phyloP scores from a whole-genome alignment of 2,113 vertebrate genomes.

The Embiotoca jacksoni region DNA sequence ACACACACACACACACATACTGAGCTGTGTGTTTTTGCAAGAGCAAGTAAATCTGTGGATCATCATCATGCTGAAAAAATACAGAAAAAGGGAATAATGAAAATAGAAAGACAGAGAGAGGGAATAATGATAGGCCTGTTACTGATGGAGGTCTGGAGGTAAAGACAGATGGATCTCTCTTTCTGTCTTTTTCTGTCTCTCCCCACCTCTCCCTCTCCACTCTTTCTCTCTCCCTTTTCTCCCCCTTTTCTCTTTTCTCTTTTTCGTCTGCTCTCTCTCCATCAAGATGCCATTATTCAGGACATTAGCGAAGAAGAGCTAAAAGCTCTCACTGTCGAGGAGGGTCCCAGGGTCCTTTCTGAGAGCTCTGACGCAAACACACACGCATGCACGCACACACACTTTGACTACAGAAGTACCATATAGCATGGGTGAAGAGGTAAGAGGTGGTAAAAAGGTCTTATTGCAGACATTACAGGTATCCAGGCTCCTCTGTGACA shows the following conservation, averaged over 20 bases:
- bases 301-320: conserved; percentile 87
- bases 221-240: conserved; percentile 17
- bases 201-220: background rate
- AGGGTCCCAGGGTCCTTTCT: conserved; percentile 85
- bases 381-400: conserved; percentile 20
- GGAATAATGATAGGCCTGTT: conserved; percentile 70
- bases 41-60: conserved; percentile 46
- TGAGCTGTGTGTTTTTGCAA: conserved; percentile 27
- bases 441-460: conserved; percentile 74
- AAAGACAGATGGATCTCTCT: conserved; percentile 70
- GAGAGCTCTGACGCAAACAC: conserved; percentile 69
- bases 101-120: conserved; percentile 65
- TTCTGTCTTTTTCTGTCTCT: conserved; percentile 33
- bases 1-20: conserved; percentile 11
- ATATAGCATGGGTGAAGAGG: conserved; percentile 69
- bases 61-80: conserved; percentile 52
- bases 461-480: conserved; percentile 75
- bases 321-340: conserved; percentile 86
- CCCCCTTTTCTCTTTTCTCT: conserved; percentile 38
- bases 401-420: conserved; percentile 58
- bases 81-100: conserved; percentile 74
- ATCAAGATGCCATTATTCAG: conserved; percentile 88
- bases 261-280: conserved; percentile 61
- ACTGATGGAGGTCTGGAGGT: conserved; percentile 67
- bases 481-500: conserved; percentile 51